phyloP scores from a whole-genome alignment of 1,140 invertebrate species.

The Caenorhabditis inopinata region DNA sequence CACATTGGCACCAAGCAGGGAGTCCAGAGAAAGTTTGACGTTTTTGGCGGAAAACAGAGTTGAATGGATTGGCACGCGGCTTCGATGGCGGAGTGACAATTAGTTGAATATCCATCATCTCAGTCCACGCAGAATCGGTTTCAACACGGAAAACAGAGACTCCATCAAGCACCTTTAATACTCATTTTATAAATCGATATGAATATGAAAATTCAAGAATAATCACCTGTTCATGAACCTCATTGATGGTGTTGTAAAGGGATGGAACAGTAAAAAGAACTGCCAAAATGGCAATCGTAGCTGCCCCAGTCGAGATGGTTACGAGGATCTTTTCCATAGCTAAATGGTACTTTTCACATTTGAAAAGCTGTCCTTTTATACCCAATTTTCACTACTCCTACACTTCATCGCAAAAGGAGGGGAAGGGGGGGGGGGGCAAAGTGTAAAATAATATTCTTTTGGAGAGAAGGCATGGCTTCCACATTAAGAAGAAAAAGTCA shows the following conservation, averaged over 20 bases:
- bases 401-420: background rate
- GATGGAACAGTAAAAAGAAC: conserved; percentile 24
- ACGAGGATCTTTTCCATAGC: conserved; percentile 20
- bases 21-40: conserved; percentile 51
- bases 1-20: conserved; percentile 52
- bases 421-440: no score
- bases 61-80: conserved; percentile 49
- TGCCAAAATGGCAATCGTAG: conserved; percentile 13
- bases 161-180: conserved; percentile 38
- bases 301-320: conserved; percentile 18
- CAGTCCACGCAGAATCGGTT: conserved; percentile 52
- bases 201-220: background rate
- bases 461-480: background rate
- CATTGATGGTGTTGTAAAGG: conserved; percentile 52
- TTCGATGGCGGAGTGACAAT: conserved; percentile 48
- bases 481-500: background rate
- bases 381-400: background rate
- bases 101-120: conserved; percentile 52
- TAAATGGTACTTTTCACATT: background rate
- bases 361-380: background rate
- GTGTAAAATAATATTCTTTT: conserved; percentile 19
- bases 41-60: conserved; percentile 52
- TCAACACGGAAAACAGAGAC: conserved; percentile 51
- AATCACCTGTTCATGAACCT: conserved; percentile 50
- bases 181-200: background rate